phyloP scores from a whole-genome alignment of 2,888 invertebrate genomes.

The Coenonympha arcania region DNA sequence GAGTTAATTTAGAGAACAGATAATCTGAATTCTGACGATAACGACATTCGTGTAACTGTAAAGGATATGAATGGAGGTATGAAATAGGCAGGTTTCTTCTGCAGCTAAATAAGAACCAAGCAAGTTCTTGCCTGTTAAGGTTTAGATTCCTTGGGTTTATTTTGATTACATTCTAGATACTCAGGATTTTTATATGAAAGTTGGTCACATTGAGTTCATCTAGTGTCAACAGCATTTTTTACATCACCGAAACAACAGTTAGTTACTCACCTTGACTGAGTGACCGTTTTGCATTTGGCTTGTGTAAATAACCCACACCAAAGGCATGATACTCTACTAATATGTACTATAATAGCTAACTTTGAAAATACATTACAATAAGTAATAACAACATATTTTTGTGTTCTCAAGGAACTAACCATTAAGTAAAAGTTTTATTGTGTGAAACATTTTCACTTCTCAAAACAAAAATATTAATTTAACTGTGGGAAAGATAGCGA shows the following conservation, averaged over 20 bases:
- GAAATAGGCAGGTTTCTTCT: no score
- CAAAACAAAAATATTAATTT: no score
- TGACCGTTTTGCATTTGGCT: conserved; percentile 8
- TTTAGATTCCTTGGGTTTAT: no score
- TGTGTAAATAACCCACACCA: conserved; percentile 12
- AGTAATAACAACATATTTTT: neutral
- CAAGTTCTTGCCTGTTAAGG: no score
- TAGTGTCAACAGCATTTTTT: neutral
- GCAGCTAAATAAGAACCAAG: no score
- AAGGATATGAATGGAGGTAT: no score
- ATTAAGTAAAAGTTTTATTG: neutral
- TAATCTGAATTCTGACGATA: no score
- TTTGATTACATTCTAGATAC: no score
- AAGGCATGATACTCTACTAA: neutral
- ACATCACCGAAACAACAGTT: neutral
- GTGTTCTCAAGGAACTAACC: neutral
- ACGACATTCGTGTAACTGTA: no score
- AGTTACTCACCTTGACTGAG: conserved; percentile 23
- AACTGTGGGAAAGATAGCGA: no score
- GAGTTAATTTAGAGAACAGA: no score
- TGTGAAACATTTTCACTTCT: neutral
- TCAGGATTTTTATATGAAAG: neutral
- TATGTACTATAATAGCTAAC: conserved; percentile 14
- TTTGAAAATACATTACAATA: neutral
- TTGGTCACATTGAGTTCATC: neutral